Conservation (phyloP, 1,140 invertebrate species). For the Trichonephila clavata region DNA sequence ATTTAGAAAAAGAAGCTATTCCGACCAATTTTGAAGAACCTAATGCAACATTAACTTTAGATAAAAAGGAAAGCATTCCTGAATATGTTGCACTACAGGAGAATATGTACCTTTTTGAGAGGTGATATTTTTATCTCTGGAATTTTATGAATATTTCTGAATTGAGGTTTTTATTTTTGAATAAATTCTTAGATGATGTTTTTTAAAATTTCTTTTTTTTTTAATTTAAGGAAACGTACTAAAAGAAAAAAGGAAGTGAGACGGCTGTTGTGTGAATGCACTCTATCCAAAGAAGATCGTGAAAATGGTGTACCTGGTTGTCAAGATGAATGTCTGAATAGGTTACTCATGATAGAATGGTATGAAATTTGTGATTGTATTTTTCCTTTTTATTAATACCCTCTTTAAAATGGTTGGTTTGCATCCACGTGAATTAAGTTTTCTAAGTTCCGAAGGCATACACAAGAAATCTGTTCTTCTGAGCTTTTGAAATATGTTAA, state of each 20-base stretch:
- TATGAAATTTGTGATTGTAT: slow-evolving; percentile 81
- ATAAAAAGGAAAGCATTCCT: slow-evolving; percentile 85
- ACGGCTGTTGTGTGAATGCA: slow-evolving; percentile 97
- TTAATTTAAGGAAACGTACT: slow-evolving; percentile 80
- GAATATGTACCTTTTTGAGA: slow-evolving; percentile 87
- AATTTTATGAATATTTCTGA: background rate
- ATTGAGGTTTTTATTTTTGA: background rate
- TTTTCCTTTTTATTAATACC: background rate
- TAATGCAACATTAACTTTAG: slow-evolving; percentile 1
- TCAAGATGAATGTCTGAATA: slow-evolving; percentile 97
- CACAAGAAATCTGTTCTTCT: too few species aligned
- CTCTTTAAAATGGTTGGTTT: too few species aligned
- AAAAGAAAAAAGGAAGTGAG: slow-evolving; percentile 92
- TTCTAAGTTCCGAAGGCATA: too few species aligned
- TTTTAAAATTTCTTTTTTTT: background rate
- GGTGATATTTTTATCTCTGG: slow-evolving; percentile 78
- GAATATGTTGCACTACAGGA: slow-evolving; percentile 90
- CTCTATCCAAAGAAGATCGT: slow-evolving; percentile 92
- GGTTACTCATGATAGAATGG: slow-evolving; percentile 99
- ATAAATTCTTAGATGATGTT: background rate
- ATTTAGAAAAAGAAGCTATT: slow-evolving; percentile 2
- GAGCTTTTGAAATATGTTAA: too few species aligned
- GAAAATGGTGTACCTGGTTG: slow-evolving; percentile 91
- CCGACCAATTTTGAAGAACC: background rate
- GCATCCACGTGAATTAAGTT: too few species aligned